phyloP scores from a whole-genome alignment of 1,140 invertebrate genomes.

The Oncopeltus fasciatus region DNA sequence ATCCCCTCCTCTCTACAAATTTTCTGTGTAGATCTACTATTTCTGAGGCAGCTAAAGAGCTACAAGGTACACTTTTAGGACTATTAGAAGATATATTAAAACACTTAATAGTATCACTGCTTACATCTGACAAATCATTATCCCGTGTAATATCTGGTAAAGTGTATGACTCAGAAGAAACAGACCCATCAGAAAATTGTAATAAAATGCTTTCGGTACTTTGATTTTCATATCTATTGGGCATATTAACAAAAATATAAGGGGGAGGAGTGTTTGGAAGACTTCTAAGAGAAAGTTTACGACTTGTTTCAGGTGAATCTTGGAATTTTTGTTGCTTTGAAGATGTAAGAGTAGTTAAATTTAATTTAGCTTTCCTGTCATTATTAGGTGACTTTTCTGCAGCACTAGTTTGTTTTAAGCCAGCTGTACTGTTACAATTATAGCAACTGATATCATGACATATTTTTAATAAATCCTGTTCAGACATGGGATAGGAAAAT shows the following conservation, averaged over 20 bases:
- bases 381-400: too few species aligned
- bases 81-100: background rate
- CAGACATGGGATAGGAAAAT: background rate
- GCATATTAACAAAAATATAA: too few species aligned
- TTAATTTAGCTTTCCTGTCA: too few species aligned
- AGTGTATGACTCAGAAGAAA: background rate
- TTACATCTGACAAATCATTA: background rate
- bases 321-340: too few species aligned
- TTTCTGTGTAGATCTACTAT: constrained; percentile 52
- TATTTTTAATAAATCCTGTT: background rate
- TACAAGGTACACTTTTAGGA: background rate
- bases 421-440: too few species aligned
- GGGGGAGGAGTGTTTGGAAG: too few species aligned
- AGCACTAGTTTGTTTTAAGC: too few species aligned
- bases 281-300: too few species aligned
- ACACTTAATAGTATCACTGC: background rate
- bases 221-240: background rate
- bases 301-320: too few species aligned
- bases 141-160: background rate
- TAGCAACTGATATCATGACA: too few species aligned
- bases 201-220: background rate
- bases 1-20: constrained; percentile 43
- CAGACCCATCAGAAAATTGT: background rate
- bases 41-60: constrained; percentile 37
- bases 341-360: too few species aligned